Evolutionary conservation across 2,113 vertebrate genomes (phyloP).

Genomic region (Chiloscyllium plagiosum): DNA sequence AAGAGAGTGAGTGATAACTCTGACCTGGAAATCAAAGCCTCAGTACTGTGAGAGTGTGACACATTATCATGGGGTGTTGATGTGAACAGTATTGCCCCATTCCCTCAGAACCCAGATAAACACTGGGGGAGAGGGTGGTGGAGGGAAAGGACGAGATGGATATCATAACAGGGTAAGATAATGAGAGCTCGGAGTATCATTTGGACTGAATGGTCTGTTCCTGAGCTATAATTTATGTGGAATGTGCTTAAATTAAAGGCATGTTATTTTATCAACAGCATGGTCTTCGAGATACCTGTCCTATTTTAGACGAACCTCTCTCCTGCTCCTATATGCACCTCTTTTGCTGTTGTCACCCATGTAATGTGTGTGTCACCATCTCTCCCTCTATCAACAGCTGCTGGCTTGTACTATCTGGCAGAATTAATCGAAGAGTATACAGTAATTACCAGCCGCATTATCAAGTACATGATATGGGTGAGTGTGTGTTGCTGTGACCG

Average conservation of each 20-base stretch:
- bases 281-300: background rate
- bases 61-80: background rate
- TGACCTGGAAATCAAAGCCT: too few relatives aligned
- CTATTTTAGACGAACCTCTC: background rate
- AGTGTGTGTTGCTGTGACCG: slow-evolving; percentile 46
- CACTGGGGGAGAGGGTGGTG: too few relatives aligned
- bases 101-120: background rate
- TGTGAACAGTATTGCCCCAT: background rate
- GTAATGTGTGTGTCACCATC: background rate
- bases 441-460: slow-evolving; percentile 83
- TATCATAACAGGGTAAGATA: background rate
- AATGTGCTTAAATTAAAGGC: background rate
- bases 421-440: slow-evolving; percentile 95
- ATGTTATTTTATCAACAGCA: background rate
- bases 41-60: too few relatives aligned
- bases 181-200: background rate
- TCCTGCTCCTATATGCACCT: background rate
- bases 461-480: slow-evolving; percentile 97
- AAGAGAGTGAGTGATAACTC: too few relatives aligned
- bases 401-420: slow-evolving; percentile 88
- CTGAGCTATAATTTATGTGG: background rate
- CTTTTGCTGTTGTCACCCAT: background rate
- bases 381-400: slow-evolving; percentile 57
- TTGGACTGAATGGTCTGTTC: background rate
- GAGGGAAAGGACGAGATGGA: background rate